Evolutionary conservation across 2,888 invertebrate genomes (phyloP).

Genomic region (Prosapia bicincta): DNA sequence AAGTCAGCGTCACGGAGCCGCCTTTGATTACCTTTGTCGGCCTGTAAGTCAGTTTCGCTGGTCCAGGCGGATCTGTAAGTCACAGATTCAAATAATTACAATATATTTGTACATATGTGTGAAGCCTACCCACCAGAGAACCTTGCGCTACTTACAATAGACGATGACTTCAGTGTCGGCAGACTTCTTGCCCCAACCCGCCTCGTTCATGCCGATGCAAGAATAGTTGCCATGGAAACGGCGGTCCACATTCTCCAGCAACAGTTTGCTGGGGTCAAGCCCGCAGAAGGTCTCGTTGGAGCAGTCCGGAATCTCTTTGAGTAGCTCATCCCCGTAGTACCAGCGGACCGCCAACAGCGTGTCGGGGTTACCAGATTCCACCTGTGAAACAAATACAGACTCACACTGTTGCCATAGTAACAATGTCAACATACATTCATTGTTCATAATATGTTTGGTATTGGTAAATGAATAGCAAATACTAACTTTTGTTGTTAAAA

Average conservation of each 20-base stretch:
- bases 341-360: constrained; percentile 69
- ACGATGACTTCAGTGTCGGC: constrained; percentile 74
- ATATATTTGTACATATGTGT: too few relatives aligned
- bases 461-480: too few relatives aligned
- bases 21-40: constrained; percentile 79
- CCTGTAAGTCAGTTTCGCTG: constrained; percentile 70
- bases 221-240: constrained; percentile 93
- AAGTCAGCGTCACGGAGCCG: constrained; percentile 75
- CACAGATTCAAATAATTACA: too few relatives aligned
- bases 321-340: constrained; percentile 77
- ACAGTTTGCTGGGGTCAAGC: constrained; percentile 80
- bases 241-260: constrained; percentile 80
- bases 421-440: too few relatives aligned
- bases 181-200: constrained; percentile 83
- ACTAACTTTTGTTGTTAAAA: too few relatives aligned
- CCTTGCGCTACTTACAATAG: constrained; percentile 64
- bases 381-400: too few relatives aligned
- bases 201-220: constrained; percentile 84
- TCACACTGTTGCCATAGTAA: too few relatives aligned
- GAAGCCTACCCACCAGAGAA: background rate
- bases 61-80: constrained; percentile 74
- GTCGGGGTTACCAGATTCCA: constrained; percentile 74
- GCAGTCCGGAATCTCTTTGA: constrained; percentile 84
- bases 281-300: constrained; percentile 62
- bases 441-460: too few relatives aligned